These are phyloP conservation scores for Pangasius djambal DNA, from an alignment of 2,797 vertebrate genomes.

Conservation along the genomic window DNA sequence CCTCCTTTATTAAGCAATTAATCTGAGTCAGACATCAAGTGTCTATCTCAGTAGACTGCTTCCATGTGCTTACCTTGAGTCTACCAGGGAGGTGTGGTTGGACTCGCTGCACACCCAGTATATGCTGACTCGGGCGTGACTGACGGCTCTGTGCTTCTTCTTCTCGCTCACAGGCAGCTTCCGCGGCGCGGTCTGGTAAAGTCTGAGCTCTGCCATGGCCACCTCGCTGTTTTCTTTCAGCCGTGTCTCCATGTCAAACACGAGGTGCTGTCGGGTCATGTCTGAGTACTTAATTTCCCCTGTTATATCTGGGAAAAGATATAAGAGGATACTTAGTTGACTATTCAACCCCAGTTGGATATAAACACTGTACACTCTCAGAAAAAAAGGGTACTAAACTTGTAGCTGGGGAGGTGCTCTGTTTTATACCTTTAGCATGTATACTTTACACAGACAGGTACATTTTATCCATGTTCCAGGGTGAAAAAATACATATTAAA, in stretches of 20 bases:
- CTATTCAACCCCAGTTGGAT: background rate
- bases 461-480: background rate
- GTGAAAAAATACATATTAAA: background rate
- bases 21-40: background rate
- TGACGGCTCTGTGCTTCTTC: slow-evolving; percentile 67
- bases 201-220: slow-evolving; percentile 81
- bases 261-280: slow-evolving; percentile 69
- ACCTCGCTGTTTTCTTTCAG: slow-evolving; percentile 80
- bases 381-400: background rate
- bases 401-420: background rate
- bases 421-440: background rate
- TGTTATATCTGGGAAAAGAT: slow-evolving; percentile 62
- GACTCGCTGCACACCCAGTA: slow-evolving; percentile 79
- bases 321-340: background rate
- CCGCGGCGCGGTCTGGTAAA: slow-evolving; percentile 78
- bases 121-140: slow-evolving; percentile 78
- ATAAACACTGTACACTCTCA: background rate
- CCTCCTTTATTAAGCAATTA: background rate
- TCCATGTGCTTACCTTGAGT: slow-evolving; percentile 76
- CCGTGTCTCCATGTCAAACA: slow-evolving; percentile 80
- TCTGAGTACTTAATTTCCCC: slow-evolving; percentile 74
- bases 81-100: slow-evolving; percentile 80
- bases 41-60: background rate
- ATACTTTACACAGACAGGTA: background rate
- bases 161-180: slow-evolving; percentile 58